phyloP scores from a whole-genome alignment of 2,113 vertebrate genomes.

The Atlantisia rogersi region DNA sequence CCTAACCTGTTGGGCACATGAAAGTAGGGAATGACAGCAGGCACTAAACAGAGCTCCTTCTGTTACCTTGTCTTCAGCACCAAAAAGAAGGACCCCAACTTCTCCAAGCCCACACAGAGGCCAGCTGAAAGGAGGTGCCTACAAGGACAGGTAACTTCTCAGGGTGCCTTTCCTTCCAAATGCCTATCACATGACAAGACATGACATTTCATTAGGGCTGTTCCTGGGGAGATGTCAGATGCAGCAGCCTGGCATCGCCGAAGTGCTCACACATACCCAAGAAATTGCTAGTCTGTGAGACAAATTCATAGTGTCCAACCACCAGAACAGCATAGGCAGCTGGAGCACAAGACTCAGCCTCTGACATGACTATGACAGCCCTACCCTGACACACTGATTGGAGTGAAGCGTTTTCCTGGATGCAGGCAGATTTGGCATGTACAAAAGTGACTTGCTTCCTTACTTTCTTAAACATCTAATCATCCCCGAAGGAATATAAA shows the following conservation, averaged over 20 bases:
- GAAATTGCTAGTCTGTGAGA: no score
- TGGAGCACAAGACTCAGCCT: neutral
- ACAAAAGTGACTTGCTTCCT: neutral
- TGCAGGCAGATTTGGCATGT: neutral
- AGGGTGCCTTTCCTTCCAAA: neutral
- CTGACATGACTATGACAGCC: neutral
- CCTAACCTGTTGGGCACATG: neutral
- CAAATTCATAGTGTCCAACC: neutral
- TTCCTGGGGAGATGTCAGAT: neutral
- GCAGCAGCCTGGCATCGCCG: no score
- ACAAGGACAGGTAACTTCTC: neutral
- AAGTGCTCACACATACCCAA: neutral
- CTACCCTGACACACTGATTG: accelerated
- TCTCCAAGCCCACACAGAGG: neutral
- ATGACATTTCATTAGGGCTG: neutral
- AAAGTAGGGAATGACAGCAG: neutral
- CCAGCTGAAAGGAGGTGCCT: neutral
- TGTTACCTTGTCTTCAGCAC: neutral
- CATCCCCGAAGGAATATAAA: neutral
- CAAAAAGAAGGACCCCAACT: neutral
- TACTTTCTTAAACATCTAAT: neutral
- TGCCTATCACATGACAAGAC: neutral
- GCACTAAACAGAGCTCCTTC: neutral
- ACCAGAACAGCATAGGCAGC: neutral
- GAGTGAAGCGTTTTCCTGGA: neutral